Conservation (phyloP, 2,888 invertebrate species). For the Phymatocera aterrima region DNA sequence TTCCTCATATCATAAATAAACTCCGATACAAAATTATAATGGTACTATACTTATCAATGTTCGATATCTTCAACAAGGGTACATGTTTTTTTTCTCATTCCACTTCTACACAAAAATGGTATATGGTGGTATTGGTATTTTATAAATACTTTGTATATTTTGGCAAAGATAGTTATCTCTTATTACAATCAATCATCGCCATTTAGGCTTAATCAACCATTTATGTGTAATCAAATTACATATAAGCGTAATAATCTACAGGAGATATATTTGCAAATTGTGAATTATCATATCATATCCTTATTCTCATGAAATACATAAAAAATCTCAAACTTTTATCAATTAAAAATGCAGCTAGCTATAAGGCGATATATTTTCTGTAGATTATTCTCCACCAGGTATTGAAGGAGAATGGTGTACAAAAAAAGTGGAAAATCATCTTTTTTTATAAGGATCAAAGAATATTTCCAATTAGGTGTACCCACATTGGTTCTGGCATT, state of each 20-base stretch:
- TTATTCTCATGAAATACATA: too few relatives aligned
- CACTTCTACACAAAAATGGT: conserved; percentile 32
- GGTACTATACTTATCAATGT: conserved; percentile 21
- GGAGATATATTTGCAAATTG: not conserved
- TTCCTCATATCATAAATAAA: conserved; percentile 7
- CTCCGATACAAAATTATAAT: conserved; percentile 11
- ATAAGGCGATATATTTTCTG: conserved; percentile 12
- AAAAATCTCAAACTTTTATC: too few relatives aligned
- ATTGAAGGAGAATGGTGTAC: too few relatives aligned
- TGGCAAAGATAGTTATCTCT: not conserved
- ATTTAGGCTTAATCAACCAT: conserved; percentile 26
- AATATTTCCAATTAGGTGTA: not conserved
- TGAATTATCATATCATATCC: not conserved
- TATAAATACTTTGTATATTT: not conserved
- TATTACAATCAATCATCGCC: conserved; percentile 38
- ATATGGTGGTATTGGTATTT: conserved; percentile 32
- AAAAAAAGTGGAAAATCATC: not conserved
- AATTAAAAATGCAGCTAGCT: not conserved
- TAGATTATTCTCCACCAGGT: not conserved
- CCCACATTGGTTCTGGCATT: too few relatives aligned
- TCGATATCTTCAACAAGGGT: conserved; percentile 14
- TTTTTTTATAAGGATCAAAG: not conserved
- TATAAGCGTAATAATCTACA: not conserved
- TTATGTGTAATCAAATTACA: conserved; percentile 15
- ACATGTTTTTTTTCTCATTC: conserved; percentile 1